Base-by-base conservation (phyloP, 2,113 vertebrate genomes). In the Atherinomorus stipes region DNA sequence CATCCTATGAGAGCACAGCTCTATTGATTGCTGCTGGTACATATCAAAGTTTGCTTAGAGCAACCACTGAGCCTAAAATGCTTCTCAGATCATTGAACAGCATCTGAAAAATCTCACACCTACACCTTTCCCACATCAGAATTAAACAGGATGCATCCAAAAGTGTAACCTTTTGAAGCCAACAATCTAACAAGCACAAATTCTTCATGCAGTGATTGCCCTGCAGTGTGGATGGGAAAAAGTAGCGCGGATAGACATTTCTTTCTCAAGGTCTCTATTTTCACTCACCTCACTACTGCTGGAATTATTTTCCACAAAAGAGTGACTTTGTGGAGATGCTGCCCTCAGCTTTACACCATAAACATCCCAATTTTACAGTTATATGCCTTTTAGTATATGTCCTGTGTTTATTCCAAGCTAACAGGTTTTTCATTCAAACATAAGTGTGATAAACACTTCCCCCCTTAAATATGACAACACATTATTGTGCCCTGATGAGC, bases 11-110 rank as follows among this genome's bases (percentile, higher is more conserved):
- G 68, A 74, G 56, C 60, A 21, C 18, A 73, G 75, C 76, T 56
- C 42, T 64, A 85, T 78, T 50, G 74, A 78, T 80, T 76, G 59
- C 25, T n/a, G 3, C 34, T 69, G 16, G 37, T 66, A 59, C 38
- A 34, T 66, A 45, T 75, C 63, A 67, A 60, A 52, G 53, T 59
- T 66, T 22, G 23, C 60, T 31, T 57, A 23, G 62, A 64, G 73
- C 45, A 61, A 53, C 49, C 57, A 31, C 59, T 38, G 28, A 77
- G 64, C 66, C 47, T 58, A 15, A 67, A 58, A 42, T 23, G 50
- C 34, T 65, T 23, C 21, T 70, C 3, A 4, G 51, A 70, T 81
- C 78, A 76, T 54, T 11, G 21, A 45, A 64, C 80, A 71, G 13
- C 25, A 3, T 61, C 68, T 52, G 51, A 73, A 58, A 60, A 40